Base-by-base conservation (phyloP, 2,113 vertebrate species). In the Gobiocypris rarus region DNA sequence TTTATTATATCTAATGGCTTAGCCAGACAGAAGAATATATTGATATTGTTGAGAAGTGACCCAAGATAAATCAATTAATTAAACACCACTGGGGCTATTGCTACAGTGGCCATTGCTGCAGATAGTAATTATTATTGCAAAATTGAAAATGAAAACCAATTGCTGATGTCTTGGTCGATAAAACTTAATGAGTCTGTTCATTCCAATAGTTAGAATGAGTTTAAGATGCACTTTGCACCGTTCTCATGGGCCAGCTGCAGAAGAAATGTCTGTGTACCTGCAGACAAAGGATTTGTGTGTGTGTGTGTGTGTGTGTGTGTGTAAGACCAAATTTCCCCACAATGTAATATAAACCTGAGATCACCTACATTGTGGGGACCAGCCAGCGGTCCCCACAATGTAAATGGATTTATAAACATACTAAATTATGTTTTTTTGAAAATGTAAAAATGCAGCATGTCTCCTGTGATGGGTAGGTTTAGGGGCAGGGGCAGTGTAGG, bases 91-190 rank as follows among this genome's bases (percentile, higher is more conserved):
- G 48, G 15, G 19, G 48, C 56, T 85, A 75, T 85, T 43, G 56
- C 73, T 56, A 80, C 31, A 84, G 69, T 34, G 75, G 71, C 48
- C 13, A 50, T 70, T 45, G 73, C 79, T 84, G 70, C 73, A 82
- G 59, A 82, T 77, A 80, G 81, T 82, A 85, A 84, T 88, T 82
- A 90, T 87, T 85, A 82, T 84, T 75, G 50, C 83, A 83, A 85
- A 88, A 88, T 88, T 87, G 84, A 89, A 88, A 90, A 86, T 87
- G 83, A 87, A 90, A 88, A 84, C 89, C 86, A 85, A 87, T 89
- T 88, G 87, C 85, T 75, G 75, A 88, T 87, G 82, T 83, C 89
- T 81, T 58, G 24, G 78, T 61, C 85, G 70, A 83, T 89, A 80
- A 85, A 83, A 81, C 67, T 63, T 54, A 86, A 87, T 85, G 75